A percentile compares a stretch with the other conserved stretches of the same genome.
phyloP scores from a whole-genome alignment of 2,888 invertebrate species.

The Teleiodes luculella region DNA sequence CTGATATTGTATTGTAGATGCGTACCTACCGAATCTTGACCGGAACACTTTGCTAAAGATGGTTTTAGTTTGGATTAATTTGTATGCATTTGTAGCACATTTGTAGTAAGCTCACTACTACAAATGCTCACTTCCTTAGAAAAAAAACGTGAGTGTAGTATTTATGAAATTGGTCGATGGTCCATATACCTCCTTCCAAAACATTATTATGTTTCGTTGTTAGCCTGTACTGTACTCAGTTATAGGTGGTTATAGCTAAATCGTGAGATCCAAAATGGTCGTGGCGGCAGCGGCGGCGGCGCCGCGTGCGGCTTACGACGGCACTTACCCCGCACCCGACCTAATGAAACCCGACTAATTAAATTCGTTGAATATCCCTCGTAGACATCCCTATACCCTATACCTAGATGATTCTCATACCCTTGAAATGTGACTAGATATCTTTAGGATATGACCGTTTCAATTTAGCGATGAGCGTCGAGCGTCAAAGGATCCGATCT shows the following conservation, averaged over 20 bases:
- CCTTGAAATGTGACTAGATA: constrained; percentile 9
- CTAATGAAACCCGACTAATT: constrained; percentile 56
- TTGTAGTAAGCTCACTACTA: too few species aligned
- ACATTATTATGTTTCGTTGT: not conserved
- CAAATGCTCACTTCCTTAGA: too few species aligned
- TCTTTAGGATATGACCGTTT: constrained; percentile 6
- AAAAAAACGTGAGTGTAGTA: too few species aligned
- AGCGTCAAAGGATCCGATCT: not conserved
- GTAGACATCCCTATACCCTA: constrained; percentile 9
- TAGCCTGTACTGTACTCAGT: not conserved
- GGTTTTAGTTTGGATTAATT: too few species aligned
- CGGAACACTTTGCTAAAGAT: too few species aligned
- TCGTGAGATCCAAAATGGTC: not conserved
- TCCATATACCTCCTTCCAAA: too few species aligned
- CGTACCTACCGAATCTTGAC: too few species aligned
- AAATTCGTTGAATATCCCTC: constrained; percentile 41
- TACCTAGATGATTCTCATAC: constrained; percentile 1
- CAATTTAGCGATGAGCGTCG: not conserved
- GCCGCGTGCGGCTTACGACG: constrained; percentile 53
- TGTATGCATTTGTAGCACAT: too few species aligned
- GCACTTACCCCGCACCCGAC: constrained; percentile 46
- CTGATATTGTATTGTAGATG: too few species aligned
- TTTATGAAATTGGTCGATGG: too few species aligned
- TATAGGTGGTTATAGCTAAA: not conserved
- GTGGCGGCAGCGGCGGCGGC: constrained; percentile 24